Evolutionary conservation across 2,888 invertebrate species (phyloP).

Genomic region (Bruchidius siliquastri): DNA sequence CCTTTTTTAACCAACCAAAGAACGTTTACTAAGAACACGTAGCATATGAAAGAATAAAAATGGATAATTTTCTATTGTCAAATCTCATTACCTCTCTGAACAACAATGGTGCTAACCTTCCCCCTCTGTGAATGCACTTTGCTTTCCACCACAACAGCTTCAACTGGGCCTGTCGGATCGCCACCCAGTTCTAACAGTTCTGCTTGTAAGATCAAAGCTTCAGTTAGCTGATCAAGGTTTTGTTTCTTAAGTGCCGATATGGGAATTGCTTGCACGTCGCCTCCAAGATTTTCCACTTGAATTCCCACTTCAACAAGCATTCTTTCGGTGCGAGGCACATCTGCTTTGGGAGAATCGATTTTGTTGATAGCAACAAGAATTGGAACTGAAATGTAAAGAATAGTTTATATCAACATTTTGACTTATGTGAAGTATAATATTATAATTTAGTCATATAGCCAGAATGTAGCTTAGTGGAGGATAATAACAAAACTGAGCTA

Average conservation of each 20-base stretch:
- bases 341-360: conserved; percentile 87
- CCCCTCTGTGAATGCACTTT: conserved; percentile 64
- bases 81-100: conserved; percentile 60
- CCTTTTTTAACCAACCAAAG: too few species aligned
- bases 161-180: conserved; percentile 78
- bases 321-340: conserved; percentile 77
- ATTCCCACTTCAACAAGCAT: conserved; percentile 76
- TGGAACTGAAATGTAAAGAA: conserved; percentile 83
- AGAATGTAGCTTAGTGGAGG: too few species aligned
- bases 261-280: conserved; percentile 85
- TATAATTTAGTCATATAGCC: too few species aligned
- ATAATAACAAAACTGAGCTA: too few species aligned
- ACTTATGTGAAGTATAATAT: too few species aligned
- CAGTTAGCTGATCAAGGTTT: conserved; percentile 73
- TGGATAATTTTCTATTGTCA: too few species aligned
- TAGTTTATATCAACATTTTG: too few species aligned
- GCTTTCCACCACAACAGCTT: conserved; percentile 89
- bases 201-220: conserved; percentile 77
- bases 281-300: conserved; percentile 81
- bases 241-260: conserved; percentile 85
- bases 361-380: conserved; percentile 97
- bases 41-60: too few species aligned
- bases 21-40: too few species aligned
- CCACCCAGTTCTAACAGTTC: conserved; percentile 84
- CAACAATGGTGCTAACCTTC: conserved; percentile 76